phyloP scores from a whole-genome alignment of 2,113 vertebrate species.

The Bos indicus region DNA sequence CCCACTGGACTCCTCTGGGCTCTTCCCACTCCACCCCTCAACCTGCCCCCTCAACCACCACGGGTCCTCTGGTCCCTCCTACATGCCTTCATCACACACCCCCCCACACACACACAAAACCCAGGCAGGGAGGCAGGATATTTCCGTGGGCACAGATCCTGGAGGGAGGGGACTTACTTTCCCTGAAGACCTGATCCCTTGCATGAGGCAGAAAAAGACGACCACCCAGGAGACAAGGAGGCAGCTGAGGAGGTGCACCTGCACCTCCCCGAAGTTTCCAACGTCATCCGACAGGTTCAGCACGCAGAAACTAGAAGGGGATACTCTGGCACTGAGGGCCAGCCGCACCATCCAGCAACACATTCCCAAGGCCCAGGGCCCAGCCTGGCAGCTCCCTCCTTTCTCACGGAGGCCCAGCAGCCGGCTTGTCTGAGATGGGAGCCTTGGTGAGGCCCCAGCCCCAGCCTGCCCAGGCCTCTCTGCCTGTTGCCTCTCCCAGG shows the following conservation, averaged over 20 bases:
- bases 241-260: slow-evolving; percentile 94
- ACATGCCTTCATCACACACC: background rate
- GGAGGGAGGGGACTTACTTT: slow-evolving; percentile 83
- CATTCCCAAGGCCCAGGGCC: background rate
- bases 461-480: background rate
- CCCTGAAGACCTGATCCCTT: slow-evolving; percentile 96
- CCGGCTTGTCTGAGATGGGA: background rate
- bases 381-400: too few relatives aligned
- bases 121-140: background rate
- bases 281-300: slow-evolving; percentile 93
- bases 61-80: background rate
- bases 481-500: background rate
- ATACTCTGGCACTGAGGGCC: background rate
- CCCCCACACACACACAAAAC: background rate
- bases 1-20: background rate
- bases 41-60: background rate
- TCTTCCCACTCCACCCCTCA: background rate
- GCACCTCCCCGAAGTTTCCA: slow-evolving; percentile 94
- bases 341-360: background rate
- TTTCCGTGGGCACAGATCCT: background rate
- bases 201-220: slow-evolving; percentile 97
- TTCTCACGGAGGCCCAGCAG: background rate
- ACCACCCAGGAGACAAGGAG: slow-evolving; percentile 94
- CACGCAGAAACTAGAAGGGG: slow-evolving; percentile 87
- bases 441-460: too few relatives aligned